Conservation (phyloP, 2,888 invertebrate genomes). For the Crioceris asparagi region DNA sequence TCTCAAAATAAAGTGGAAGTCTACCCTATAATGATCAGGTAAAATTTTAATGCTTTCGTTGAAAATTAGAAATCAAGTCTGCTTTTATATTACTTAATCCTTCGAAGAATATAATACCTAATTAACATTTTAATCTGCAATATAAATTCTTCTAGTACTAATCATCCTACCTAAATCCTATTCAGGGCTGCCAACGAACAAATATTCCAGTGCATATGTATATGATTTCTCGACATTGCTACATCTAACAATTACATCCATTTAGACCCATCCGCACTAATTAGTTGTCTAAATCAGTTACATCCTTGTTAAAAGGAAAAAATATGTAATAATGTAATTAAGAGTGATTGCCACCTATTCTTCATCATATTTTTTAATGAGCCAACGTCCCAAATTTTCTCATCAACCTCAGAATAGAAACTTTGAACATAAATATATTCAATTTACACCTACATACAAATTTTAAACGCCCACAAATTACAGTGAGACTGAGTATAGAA, state of each 20-base stretch:
- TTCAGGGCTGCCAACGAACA: too few species aligned
- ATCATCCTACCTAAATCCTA: too few species aligned
- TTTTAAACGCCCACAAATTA: conserved; percentile 14
- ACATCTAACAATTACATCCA: conserved; percentile 1
- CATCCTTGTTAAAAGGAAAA: conserved; percentile 1
- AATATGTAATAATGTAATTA: background rate
- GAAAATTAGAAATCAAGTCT: too few species aligned
- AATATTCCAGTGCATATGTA: too few species aligned
- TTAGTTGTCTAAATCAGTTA: conserved; percentile 3
- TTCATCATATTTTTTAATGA: background rate
- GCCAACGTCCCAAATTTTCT: conserved; percentile 3
- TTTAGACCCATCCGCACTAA: conserved; percentile 1
- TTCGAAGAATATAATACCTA: too few species aligned
- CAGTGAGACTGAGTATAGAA: conserved; percentile 1
- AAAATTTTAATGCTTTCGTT: too few species aligned
- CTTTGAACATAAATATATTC: conserved; percentile 11
- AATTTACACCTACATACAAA: conserved; percentile 15
- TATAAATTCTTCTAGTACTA: too few species aligned
- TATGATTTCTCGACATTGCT: too few species aligned
- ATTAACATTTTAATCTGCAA: too few species aligned
- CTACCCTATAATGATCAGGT: too few species aligned
- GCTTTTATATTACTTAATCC: too few species aligned
- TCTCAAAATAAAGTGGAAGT: too few species aligned
- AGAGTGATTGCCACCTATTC: background rate
- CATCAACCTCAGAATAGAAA: conserved; percentile 8